Conservation (phyloP, 2,113 vertebrate genomes). For the Maccullochella peelii region DNA sequence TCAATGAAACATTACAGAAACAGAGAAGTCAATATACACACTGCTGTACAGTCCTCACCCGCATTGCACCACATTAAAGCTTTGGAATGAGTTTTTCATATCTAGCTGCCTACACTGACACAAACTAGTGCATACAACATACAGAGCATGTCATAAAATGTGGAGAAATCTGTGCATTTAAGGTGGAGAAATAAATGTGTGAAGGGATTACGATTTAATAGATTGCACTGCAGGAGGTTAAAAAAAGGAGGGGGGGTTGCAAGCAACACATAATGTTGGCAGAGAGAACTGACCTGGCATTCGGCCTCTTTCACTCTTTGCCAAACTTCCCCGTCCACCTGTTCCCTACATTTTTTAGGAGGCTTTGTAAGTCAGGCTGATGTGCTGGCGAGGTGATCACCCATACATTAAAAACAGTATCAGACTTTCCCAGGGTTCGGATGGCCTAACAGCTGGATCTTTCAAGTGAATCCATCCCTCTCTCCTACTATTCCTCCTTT, state of each 20-base stretch:
- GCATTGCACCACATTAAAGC: conserved; percentile 76
- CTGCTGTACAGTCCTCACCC: conserved; percentile 55
- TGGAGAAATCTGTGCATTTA: conserved; percentile 7
- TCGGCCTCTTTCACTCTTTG: conserved; percentile 61
- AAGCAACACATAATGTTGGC: conserved; percentile 64
- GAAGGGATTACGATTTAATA: conserved; percentile 4
- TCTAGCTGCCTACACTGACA: conserved; percentile 24
- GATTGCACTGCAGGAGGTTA: conserved; percentile 14
- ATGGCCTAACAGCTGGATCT: conserved; percentile 86
- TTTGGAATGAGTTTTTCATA: conserved; percentile 43
- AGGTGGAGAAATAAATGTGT: background rate
- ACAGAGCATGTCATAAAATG: background rate
- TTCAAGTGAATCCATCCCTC: conserved; percentile 73
- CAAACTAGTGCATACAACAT: conserved; percentile 21
- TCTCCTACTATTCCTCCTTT: conserved; percentile 52
- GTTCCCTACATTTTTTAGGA: conserved; percentile 71
- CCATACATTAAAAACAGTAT: conserved; percentile 64
- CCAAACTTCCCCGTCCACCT: conserved; percentile 76
- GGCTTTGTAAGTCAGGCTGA: conserved; percentile 73
- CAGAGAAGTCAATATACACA: conserved; percentile 76
- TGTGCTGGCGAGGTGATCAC: conserved; percentile 68
- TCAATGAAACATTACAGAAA: conserved; percentile 81
- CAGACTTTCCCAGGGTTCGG: conserved; percentile 87
- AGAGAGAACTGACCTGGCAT: conserved; percentile 65
- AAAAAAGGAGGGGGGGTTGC: conserved; percentile 29